Base-by-base conservation (phyloP, 53 echinoderm and acorn worm genomes). In the Patiria pectinifera region DNA sequence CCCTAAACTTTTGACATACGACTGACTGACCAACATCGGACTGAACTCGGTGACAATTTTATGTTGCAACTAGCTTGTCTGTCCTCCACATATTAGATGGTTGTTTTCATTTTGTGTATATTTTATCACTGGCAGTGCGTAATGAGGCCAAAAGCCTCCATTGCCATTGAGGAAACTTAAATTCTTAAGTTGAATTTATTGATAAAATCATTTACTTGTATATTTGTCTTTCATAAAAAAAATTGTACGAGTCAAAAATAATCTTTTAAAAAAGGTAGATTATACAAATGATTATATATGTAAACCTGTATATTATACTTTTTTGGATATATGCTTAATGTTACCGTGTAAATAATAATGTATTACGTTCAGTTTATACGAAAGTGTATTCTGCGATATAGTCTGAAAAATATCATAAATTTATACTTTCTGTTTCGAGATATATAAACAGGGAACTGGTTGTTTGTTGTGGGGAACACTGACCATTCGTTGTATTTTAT, bases 291-390 rank as follows among this genome's bases (percentile, higher is more conserved):
- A 23, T 4, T 74, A 74, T 74, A 74, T 22, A 74, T 23, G 9
- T 74, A 22, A 23, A 74, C 74, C 74, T 74, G 74, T 74, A 74
- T 24, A 88, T 88, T 88, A 77, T 48, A 53, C 53, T 53, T 88
- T 60, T 88, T 88, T 78, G 62, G 77, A 44, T 78, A 88, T 35
- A 78, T 88, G 45, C 77, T 61, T 78, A 9, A 88, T 77, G 47
- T 78, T 88, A 90, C 62, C 24, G 23, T 90, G 90, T 90, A 90
- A 90, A 90, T 90, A 87, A 22, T 24, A 24, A 88, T 53, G 35
- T 86, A 72, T 11, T 4, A 77, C 76, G 14, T 59, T 88, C 4
- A 21, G 88, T 88, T 88, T 90, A 63, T 90, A 90, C 80, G 45
- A 69, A 87, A 43, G 66, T 69, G 69, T 81, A 90, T 80, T 80